These are phyloP conservation scores for Ips typographus DNA, from an alignment of 1,140 invertebrate genomes.

Conservation along the genomic window DNA sequence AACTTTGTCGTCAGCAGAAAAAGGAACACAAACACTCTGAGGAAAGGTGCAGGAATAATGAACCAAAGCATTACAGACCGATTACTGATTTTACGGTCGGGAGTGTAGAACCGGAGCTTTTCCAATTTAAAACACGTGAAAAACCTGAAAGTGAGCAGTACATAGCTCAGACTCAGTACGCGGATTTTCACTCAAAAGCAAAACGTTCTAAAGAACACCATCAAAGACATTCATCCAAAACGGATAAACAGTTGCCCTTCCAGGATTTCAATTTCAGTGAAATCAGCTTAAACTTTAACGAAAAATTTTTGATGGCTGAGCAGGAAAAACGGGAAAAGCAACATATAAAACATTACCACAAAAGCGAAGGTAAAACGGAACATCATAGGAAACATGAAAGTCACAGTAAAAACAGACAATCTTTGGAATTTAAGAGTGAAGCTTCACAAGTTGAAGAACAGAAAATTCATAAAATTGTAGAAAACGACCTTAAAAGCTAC, in stretches of 20 bases:
- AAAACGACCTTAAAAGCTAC: constrained; percentile 34
- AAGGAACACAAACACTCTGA: constrained; percentile 1
- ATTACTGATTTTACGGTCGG: neutral
- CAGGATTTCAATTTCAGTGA: no score
- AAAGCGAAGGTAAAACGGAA: no score
- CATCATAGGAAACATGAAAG: no score
- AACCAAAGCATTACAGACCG: neutral
- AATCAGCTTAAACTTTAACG: no score
- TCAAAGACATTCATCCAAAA: no score
- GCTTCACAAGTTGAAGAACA: constrained; percentile 5
- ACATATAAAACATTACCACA: no score
- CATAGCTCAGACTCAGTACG: neutral
- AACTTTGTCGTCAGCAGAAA: constrained; percentile 14
- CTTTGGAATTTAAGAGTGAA: no score
- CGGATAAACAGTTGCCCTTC: no score
- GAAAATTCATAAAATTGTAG: constrained; percentile 31
- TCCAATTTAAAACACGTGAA: neutral
- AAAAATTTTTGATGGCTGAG: no score
- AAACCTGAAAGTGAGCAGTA: neutral
- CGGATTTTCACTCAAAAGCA: neutral
- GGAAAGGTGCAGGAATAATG: neutral
- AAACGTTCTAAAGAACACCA: neutral
- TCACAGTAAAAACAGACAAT: no score
- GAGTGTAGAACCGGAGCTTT: neutral
- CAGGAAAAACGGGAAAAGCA: no score